Evolutionary conservation across 2,113 vertebrate genomes (phyloP).

Genomic region (Laterallus jamaicensis): DNA sequence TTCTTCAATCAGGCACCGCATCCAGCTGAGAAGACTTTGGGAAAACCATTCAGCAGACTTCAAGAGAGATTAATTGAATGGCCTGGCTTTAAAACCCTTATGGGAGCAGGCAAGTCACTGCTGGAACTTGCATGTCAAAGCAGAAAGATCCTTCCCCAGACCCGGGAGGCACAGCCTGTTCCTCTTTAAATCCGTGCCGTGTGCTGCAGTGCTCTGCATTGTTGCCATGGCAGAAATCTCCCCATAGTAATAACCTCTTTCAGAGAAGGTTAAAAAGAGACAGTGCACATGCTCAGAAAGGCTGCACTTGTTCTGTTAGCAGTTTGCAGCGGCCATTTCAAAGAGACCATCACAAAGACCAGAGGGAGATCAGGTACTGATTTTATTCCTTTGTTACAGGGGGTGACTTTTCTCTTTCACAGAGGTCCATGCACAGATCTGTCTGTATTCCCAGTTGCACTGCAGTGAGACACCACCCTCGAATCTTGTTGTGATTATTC

Average conservation of each 20-base stretch:
- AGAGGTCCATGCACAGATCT: neutral
- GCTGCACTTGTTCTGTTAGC: slow-evolving; percentile 56
- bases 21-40: neutral
- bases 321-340: slow-evolving; percentile 74
- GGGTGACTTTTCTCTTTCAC: slow-evolving; percentile 23
- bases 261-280: slow-evolving; percentile 63
- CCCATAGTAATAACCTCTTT: slow-evolving; percentile 73
- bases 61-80: neutral
- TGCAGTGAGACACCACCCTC: neutral
- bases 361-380: slow-evolving; percentile 65
- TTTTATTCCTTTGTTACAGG: slow-evolving; percentile 48
- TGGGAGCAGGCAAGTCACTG: neutral
- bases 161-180: neutral
- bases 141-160: neutral
- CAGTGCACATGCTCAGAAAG: slow-evolving; percentile 73
- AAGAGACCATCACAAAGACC: slow-evolving; percentile 65
- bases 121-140: neutral
- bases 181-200: slow-evolving; percentile 51
- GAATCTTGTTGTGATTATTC: neutral
- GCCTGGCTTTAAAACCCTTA: neutral
- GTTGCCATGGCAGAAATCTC: slow-evolving; percentile 77
- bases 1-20: neutral
- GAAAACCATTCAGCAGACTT: neutral
- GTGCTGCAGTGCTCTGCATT: slow-evolving; percentile 57
- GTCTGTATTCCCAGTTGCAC: neutral